Base-by-base conservation (phyloP, 2,113 vertebrate genomes). In the Grallaria varia region DNA sequence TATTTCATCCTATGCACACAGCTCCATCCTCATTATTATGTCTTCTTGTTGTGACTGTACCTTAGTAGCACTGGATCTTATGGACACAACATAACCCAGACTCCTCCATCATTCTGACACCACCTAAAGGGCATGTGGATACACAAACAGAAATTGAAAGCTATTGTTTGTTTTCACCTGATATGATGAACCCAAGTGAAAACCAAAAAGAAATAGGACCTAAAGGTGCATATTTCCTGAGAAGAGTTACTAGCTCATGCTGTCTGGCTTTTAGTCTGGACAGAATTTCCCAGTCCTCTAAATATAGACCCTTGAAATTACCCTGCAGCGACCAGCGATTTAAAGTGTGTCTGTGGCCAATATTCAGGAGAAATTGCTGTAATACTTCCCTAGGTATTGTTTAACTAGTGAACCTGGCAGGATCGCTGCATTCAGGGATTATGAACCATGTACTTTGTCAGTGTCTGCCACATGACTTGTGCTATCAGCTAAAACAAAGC, bases 401-500 rank as follows among this genome's bases (percentile, higher is more conserved):
- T 53, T 73, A 88, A 5, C 49, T 66, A 60, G 35, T 35, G 31
- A 82, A 30, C 8, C 64, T 87, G 44, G 45, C 37, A 90, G 67
- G 28, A 69, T 73, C 0, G 0, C 16, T 56, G 28, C 67, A 66
- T 64, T 18, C 55, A 74, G 59, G 21, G 14, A 6, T 42, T 84
- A 6, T 35, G 59, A 30, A 37, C 24, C 37, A n/a, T 27, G 27
- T 47, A 44, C 55, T 52, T 21, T 27, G 6, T 35, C 52, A 37
- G 14, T 35, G 53, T 25, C 40, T 84, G 58, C 44, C 15, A 2
- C 1, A 0, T 31, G 25, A 14, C 47, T 58, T 5, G 0, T 58
- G 39, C 62, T 68, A 10, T 35, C 59, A 68, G 60, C 25, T 63
- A 30, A 88, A 84, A 39, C n/a, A 69, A 79, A 91, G 40, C 31